Conservation (phyloP, 2,888 invertebrate species). For the Stenolophus ochropezus region DNA sequence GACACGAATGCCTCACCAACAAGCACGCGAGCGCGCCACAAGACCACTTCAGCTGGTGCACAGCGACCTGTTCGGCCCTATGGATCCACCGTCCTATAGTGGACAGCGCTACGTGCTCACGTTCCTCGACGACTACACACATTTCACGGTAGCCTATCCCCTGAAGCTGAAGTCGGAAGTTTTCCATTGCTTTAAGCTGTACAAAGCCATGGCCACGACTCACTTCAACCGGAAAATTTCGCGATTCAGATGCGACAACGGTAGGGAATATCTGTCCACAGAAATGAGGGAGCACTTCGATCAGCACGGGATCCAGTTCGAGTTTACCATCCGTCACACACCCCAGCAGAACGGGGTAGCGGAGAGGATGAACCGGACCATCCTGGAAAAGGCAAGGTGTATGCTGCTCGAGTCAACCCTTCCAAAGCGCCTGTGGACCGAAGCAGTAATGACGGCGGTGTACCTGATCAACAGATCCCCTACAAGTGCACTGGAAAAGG, state of each 20-base stretch:
- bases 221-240: constrained; percentile 64
- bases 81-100: constrained; percentile 63
- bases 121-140: constrained; percentile 66
- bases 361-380: constrained; percentile 65
- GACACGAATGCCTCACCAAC: neutral
- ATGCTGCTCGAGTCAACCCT: constrained; percentile 63
- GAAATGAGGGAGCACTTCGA: constrained; percentile 64
- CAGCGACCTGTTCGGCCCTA: constrained; percentile 65
- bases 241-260: constrained; percentile 66
- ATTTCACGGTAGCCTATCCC: constrained; percentile 63
- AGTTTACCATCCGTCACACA: constrained; percentile 65
- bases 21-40: neutral
- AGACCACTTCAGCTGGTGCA: constrained; percentile 62
- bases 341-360: constrained; percentile 66
- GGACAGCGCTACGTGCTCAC: constrained; percentile 60
- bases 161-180: constrained; percentile 65
- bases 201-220: constrained; percentile 63
- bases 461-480: constrained; percentile 68
- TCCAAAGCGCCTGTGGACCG: constrained; percentile 64
- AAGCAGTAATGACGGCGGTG: constrained; percentile 67
- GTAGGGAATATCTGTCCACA: constrained; percentile 66
- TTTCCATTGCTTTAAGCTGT: constrained; percentile 63
- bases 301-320: constrained; percentile 63
- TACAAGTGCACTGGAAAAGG: constrained; percentile 65
- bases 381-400: constrained; percentile 64